Conservation (phyloP, 2,888 invertebrate genomes). For the Dorcus hopei region DNA sequence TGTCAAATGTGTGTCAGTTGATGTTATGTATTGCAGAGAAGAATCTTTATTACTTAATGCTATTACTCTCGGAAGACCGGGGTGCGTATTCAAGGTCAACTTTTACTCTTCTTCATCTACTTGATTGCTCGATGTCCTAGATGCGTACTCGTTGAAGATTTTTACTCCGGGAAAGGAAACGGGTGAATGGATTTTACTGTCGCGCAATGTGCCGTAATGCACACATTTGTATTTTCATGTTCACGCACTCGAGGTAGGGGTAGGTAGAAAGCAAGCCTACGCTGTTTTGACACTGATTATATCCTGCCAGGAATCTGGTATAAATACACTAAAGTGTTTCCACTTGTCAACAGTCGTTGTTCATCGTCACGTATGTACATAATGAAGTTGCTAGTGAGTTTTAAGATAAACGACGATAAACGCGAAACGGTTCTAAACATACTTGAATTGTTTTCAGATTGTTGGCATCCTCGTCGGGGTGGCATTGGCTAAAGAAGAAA, state of each 20-base stretch:
- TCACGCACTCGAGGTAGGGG: slow-evolving; percentile 7
- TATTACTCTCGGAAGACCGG: too few species aligned
- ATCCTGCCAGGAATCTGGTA: slow-evolving; percentile 14
- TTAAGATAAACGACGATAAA: too few species aligned
- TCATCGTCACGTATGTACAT: slow-evolving; percentile 8
- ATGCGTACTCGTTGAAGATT: neutral
- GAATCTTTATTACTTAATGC: too few species aligned
- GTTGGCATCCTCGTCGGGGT: slow-evolving; percentile 16
- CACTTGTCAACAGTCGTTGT: slow-evolving; percentile 17
- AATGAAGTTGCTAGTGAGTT: slow-evolving; percentile 18
- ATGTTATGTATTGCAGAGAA: too few species aligned
- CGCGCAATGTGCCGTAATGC: neutral
- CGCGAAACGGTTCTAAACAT: too few species aligned
- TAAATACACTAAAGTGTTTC: slow-evolving; percentile 14
- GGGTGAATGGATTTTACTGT: neutral
- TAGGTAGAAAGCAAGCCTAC: slow-evolving; percentile 17
- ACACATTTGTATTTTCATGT: slow-evolving; percentile 8
- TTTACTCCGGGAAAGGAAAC: neutral
- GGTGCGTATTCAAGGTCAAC: slow-evolving; percentile 13
- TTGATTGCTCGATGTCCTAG: slow-evolving; percentile 6
- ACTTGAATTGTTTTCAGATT: slow-evolving; percentile 9
- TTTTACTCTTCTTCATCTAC: slow-evolving; percentile 12
- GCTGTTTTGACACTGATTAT: slow-evolving; percentile 14
- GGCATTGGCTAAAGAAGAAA: slow-evolving; percentile 15
- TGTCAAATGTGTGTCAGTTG: too few species aligned